Base-by-base conservation (phyloP, 2,888 invertebrate genomes). In the Cosmorhoe ocellata region DNA sequence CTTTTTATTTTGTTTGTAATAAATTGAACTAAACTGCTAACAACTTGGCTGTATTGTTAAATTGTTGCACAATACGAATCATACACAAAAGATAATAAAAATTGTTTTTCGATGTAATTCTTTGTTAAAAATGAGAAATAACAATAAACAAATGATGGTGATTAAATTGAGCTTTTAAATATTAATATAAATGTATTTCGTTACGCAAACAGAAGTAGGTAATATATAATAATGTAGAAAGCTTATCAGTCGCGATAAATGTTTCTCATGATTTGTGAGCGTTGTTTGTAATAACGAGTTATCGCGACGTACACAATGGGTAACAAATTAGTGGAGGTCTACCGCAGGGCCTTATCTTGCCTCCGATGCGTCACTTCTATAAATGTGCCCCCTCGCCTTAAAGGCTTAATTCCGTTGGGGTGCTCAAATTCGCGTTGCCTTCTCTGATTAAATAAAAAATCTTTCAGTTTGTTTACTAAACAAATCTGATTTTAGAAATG, bases 321-420 rank as follows among this genome's bases (percentile, higher is more conserved):
- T 79, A 78, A 84, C 84, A 83, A 84, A 84, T 83, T 78, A 82
- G 74, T 73, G 64, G 69, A 71, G 70, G 70, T 71, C 74, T 74
- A 71, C 72, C 71, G 69, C 73, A 67, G 68, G n/a, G 55, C 43
- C 67, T 76, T 78, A 79, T 78, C 77, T 74, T 42, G 49, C 62
- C 52, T 59, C 41, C 67, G 66, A 62, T 63, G 66, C 67, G 67
- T 67, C 65, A 64, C 62, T 67, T 56, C 63, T 63, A 66, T 65
- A 66, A 66, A 63, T 61, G 64, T 59, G 61, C 61, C 69, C n/a
- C 73, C 62, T 63, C 53, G 65, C 62, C 67, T 66, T 64, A 70
- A 69, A 71, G 73, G 66, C 72, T 75, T 77, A 77, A 56, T 68
- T 63, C 66, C 60, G 63, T 66, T 70, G 63, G 64, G 66, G 64